These are phyloP conservation scores for Eucriotettix oculatus DNA, from an alignment of 2,888 invertebrate species.

Conservation along the genomic window DNA sequence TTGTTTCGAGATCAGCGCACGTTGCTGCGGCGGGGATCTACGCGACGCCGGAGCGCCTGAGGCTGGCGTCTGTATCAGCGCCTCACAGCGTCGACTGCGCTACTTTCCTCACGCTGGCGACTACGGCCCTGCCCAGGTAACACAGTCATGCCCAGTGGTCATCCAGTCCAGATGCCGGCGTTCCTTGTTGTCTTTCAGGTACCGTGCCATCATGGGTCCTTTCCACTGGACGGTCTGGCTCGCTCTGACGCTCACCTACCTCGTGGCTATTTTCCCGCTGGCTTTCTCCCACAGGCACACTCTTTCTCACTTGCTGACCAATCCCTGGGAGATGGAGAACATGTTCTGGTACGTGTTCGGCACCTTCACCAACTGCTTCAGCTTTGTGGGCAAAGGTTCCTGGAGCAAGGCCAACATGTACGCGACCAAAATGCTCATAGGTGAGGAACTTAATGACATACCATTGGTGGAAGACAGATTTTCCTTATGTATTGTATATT, in stretches of 20 bases:
- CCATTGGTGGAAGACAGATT: no score
- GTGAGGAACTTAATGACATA: slow-evolving; percentile 33
- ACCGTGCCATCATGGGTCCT: slow-evolving; percentile 67
- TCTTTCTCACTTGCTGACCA: slow-evolving; percentile 42
- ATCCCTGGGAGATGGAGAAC: slow-evolving; percentile 57
- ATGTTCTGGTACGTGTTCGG: slow-evolving; percentile 83
- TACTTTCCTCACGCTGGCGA: no score
- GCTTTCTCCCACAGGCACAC: slow-evolving; percentile 56
- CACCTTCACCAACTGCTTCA: slow-evolving; percentile 67
- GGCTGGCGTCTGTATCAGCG: no score
- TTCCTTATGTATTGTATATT: no score
- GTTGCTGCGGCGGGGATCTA: no score
- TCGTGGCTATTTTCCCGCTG: slow-evolving; percentile 56
- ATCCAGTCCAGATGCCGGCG: no score
- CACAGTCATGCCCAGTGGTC: no score
- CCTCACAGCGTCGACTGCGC: no score
- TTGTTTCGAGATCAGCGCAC: no score
- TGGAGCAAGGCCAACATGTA: slow-evolving; percentile 52
- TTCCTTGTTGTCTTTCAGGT: no score
- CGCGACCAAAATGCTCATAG: slow-evolving; percentile 54
- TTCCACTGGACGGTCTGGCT: slow-evolving; percentile 72
- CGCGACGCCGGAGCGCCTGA: no score
- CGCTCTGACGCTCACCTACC: slow-evolving; percentile 48
- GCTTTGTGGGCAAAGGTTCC: slow-evolving; percentile 42
- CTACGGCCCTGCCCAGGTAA: no score